A percentile compares a stretch with the other conserved stretches of the same genome.
phyloP scores from a whole-genome alignment of 2,888 invertebrate genomes.

The Pilophorus perplexus region DNA sequence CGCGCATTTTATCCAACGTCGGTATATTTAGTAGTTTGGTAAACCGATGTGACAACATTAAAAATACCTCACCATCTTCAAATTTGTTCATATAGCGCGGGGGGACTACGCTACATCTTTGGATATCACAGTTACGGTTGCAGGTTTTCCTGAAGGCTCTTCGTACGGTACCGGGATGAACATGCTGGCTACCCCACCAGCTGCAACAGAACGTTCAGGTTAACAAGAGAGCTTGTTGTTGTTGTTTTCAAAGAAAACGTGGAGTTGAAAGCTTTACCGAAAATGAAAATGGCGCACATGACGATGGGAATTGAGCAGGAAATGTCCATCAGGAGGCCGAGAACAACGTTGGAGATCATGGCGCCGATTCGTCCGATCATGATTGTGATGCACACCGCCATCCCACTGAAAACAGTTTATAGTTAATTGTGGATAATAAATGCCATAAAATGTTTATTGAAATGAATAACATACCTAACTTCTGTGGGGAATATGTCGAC shows the following conservation, averaged over 20 bases:
- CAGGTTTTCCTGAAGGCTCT: background rate
- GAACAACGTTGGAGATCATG: constrained; percentile 63
- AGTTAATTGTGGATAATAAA: no score
- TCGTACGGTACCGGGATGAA: constrained; percentile 23
- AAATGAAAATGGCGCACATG: constrained; percentile 58
- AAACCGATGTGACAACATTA: no score
- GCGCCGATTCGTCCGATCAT: constrained; percentile 66
- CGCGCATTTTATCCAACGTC: no score
- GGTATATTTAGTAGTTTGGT: no score
- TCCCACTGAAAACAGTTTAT: constrained; percentile 55
- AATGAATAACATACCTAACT: constrained; percentile 52
- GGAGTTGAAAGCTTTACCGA: no score
- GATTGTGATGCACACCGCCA: constrained; percentile 64
- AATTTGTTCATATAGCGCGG: no score
- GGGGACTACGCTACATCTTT: no score
- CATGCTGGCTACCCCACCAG: constrained; percentile 9
- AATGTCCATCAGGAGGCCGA: constrained; percentile 63
- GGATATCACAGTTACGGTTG: no score
- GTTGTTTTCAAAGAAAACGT: no score
- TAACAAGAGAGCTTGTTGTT: background rate
- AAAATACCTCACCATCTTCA: no score
- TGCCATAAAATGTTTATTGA: no score
- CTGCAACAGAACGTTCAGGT: constrained; percentile 1
- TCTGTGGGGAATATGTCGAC: constrained; percentile 54
- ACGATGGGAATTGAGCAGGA: constrained; percentile 65